A percentile compares a stretch with the other conserved stretches of the same genome.
Evolutionary conservation across 2,797 vertebrate species (phyloP).

Genomic region (Crax fasciolata): DNA sequence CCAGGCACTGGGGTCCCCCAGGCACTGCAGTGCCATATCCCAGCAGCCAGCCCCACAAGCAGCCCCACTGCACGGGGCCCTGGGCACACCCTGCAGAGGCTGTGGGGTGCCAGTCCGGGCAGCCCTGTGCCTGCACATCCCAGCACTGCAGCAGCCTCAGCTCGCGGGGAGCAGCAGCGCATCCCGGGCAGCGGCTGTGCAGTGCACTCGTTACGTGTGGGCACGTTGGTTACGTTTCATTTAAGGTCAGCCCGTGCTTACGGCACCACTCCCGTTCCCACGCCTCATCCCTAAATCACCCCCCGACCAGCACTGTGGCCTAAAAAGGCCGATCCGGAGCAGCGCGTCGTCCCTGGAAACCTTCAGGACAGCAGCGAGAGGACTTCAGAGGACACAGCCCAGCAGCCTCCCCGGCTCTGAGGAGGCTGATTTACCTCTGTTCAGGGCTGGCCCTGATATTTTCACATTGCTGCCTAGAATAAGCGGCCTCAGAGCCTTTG

Average conservation of each 20-base stretch:
- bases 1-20: no score
- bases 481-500: background rate
- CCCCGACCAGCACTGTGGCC: background rate
- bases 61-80: background rate
- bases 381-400: background rate
- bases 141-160: background rate
- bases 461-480: conserved; percentile 41
- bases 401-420: background rate
- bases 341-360: background rate
- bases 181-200: background rate
- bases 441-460: background rate
- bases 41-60: background rate
- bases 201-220: no score
- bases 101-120: background rate
- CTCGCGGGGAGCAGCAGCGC: rapidly evolving
- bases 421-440: conserved; percentile 20
- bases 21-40: no score
- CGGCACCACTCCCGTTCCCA: background rate
- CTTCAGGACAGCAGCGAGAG: background rate
- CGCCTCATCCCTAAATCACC: background rate
- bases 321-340: background rate
- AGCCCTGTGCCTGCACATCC: no score
- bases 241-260: conserved; percentile 9
- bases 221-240: background rate
- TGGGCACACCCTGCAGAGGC: rapidly evolving